These are phyloP conservation scores for Thalassaphorura encarpata DNA, from an alignment of 1,140 invertebrate species.

Conservation along the genomic window DNA sequence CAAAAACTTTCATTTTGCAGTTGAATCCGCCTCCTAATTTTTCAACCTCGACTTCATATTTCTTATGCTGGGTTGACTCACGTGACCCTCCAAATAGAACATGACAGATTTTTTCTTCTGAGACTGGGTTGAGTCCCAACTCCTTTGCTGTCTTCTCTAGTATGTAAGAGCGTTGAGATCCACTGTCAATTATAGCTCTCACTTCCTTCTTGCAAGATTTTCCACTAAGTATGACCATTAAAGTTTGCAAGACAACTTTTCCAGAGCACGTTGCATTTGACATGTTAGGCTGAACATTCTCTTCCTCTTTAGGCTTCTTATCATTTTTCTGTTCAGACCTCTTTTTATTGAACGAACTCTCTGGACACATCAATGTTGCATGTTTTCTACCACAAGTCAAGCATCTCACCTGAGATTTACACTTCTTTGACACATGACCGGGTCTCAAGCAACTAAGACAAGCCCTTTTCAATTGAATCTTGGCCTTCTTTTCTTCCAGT, in stretches of 20 bases:
- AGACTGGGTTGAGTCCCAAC: background rate
- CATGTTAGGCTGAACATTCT: background rate
- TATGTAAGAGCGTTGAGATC: conserved; percentile 9
- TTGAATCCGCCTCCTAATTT: background rate
- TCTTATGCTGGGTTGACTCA: background rate
- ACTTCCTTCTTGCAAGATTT: conserved; percentile 1
- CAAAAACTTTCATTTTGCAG: background rate
- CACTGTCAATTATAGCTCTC: conserved; percentile 1
- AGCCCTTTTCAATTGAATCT: background rate
- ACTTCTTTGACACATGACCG: background rate
- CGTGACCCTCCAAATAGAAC: background rate
- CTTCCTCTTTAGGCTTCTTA: background rate
- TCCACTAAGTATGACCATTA: background rate
- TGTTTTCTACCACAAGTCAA: background rate
- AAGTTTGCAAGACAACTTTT: background rate
- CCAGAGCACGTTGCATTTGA: background rate
- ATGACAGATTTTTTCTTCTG: background rate
- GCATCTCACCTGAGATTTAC: background rate
- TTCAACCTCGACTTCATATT: background rate
- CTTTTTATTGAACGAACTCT: background rate
- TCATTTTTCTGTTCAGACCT: background rate
- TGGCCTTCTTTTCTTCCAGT: background rate
- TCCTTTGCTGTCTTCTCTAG: background rate
- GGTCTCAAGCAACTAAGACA: background rate
- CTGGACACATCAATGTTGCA: background rate